These are phyloP conservation scores for Melospiza melodia DNA, from an alignment of 2,113 vertebrate species.

Conservation along the genomic window DNA sequence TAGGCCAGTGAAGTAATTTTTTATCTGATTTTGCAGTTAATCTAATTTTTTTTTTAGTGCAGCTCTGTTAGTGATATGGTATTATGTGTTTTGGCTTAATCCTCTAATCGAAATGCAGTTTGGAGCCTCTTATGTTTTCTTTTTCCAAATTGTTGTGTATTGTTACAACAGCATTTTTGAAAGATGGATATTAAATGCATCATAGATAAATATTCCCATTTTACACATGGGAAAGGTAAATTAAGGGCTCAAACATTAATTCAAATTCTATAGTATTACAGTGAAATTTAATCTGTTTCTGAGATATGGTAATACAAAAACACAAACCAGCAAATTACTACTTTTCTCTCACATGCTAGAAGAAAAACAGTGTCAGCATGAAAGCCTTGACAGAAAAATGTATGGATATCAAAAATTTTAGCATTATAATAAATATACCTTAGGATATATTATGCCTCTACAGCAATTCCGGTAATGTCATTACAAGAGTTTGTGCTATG, in stretches of 20 bases:
- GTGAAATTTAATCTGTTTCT: constrained; percentile 11
- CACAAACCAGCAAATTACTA: not conserved
- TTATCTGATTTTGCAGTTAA: constrained; percentile 38
- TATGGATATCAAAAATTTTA: not conserved
- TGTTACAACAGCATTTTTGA: constrained; percentile 13
- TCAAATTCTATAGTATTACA: not conserved
- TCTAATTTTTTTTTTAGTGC: not conserved
- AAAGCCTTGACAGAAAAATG: constrained; percentile 31
- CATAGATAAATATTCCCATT: not conserved
- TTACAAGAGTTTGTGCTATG: not conserved
- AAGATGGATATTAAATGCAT: not conserved
- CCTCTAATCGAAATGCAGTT: not conserved
- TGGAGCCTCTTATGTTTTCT: not conserved
- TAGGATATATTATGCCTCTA: not conserved
- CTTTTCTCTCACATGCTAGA: not conserved
- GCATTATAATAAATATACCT: not conserved
- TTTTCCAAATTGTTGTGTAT: not conserved
- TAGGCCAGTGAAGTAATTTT: constrained; percentile 8
- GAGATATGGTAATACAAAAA: not conserved
- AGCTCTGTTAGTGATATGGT: not conserved
- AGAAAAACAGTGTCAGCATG: not conserved
- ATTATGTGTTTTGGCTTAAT: constrained; percentile 45
- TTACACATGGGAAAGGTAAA: not conserved
- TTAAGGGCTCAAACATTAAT: not conserved
- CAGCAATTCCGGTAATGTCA: not conserved